A percentile compares a stretch with the other conserved stretches of the same genome.
These are phyloP conservation scores for Pemphigus obesinymphae DNA, from an alignment of 1,140 invertebrate genomes.

Conservation along the genomic window DNA sequence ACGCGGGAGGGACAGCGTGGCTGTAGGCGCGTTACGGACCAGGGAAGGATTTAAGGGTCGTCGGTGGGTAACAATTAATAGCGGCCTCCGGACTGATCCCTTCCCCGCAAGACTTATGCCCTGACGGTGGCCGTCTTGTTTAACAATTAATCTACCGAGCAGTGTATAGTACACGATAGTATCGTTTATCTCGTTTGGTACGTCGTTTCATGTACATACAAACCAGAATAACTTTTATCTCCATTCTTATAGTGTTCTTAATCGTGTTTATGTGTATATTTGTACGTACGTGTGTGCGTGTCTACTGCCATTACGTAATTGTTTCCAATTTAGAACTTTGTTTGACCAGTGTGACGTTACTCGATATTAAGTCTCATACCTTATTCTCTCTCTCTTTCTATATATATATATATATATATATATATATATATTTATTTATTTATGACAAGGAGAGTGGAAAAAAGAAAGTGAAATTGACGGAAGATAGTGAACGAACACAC, in stretches of 20 bases:
- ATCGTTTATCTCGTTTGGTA: conserved; percentile 15
- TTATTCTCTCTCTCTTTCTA: too few relatives aligned
- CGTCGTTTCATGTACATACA: conserved; percentile 2
- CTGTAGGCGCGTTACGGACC: not conserved
- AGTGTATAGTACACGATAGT: too few relatives aligned
- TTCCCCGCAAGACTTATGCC: conserved; percentile 34
- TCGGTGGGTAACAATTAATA: conserved; percentile 10
- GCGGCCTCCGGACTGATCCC: conserved; percentile 3
- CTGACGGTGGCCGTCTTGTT: conserved; percentile 13
- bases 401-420: too few relatives aligned
- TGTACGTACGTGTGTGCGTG: not conserved
- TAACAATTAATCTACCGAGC: conserved; percentile 35
- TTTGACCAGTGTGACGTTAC: not conserved
- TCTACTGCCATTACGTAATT: conserved; percentile 4
- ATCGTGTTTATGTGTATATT: too few relatives aligned
- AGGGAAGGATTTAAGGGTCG: not conserved
- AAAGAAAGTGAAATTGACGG: not conserved
- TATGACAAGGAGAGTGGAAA: not conserved
- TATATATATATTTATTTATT: too few relatives aligned
- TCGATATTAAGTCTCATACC: too few relatives aligned
- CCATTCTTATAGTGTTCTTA: too few relatives aligned
- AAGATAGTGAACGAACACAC: not conserved
- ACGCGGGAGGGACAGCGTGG: too few relatives aligned
- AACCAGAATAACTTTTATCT: not conserved
- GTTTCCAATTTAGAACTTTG: not conserved